phyloP scores from a whole-genome alignment of 2,113 vertebrate species.

The Heliornis fulica region DNA sequence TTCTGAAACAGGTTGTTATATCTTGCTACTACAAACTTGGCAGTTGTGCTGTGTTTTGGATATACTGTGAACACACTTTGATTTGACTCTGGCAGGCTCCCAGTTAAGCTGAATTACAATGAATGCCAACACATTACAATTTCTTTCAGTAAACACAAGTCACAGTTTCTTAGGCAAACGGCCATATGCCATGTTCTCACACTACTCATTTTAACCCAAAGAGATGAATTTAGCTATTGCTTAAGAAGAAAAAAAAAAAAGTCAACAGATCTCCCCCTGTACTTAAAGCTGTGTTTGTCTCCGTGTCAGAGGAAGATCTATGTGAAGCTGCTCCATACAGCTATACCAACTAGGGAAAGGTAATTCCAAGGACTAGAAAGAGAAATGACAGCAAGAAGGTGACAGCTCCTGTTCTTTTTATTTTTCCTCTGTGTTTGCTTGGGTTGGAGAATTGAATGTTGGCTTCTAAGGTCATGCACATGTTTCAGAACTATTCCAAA shows the following conservation, averaged over 20 bases:
- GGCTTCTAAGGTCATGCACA: not conserved
- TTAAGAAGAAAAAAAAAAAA: not conserved
- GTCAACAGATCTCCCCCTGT: not conserved
- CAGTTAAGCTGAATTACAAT: conserved; percentile 45
- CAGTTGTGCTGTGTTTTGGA: conserved; percentile 21
- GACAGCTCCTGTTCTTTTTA: not conserved
- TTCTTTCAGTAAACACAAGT: conserved; percentile 32
- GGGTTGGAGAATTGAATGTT: not conserved
- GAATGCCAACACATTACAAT: conserved; percentile 36
- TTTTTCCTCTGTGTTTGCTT: not conserved
- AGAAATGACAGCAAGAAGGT: not conserved
- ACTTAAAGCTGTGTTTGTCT: not conserved
- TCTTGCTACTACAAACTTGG: conserved; percentile 32
- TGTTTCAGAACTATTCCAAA: not conserved
- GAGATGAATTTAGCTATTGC: not conserved
- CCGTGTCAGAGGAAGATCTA: not conserved
- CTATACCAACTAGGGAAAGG: not conserved
- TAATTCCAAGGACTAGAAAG: not conserved
- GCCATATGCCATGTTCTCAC: conserved; percentile 35
- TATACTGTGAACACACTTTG: conserved; percentile 43
- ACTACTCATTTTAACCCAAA: not conserved
- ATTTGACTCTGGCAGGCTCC: conserved; percentile 49
- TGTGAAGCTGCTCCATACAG: not conserved
- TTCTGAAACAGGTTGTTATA: not conserved
- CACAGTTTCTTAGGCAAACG: not conserved